phyloP scores from a whole-genome alignment of 2,113 vertebrate species.

The Tautogolabrus adspersus region DNA sequence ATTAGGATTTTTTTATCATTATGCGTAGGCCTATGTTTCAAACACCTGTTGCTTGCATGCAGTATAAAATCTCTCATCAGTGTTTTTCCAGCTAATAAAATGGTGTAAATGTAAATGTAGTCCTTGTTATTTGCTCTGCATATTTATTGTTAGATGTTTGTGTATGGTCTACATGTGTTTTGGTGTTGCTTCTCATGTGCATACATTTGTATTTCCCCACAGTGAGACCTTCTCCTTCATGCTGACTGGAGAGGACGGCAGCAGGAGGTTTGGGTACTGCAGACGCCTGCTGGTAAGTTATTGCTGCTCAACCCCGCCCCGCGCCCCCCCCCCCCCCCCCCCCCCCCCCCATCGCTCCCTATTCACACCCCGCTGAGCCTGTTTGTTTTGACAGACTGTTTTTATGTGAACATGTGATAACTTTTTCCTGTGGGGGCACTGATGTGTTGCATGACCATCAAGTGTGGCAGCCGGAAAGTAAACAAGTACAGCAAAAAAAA shows the following conservation, averaged over 20 bases:
- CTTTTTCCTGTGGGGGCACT: conserved; percentile 52
- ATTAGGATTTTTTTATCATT: too few relatives aligned
- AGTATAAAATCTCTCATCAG: conserved; percentile 4
- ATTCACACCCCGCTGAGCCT: conserved; percentile 49
- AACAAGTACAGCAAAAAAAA: conserved; percentile 25
- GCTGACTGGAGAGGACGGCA: conserved; percentile 98
- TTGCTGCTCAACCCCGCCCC: conserved; percentile 16
- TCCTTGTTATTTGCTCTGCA: background rate
- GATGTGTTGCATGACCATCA: conserved; percentile 32
- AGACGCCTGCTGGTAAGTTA: conserved; percentile 94
- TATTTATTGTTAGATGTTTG: too few relatives aligned
- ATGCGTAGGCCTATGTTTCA: too few relatives aligned
- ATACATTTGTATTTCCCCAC: conserved; percentile 66
- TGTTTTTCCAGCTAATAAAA: conserved; percentile 12
- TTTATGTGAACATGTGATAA: conserved; percentile 47
- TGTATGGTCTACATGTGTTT: background rate
- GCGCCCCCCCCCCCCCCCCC: too few relatives aligned
- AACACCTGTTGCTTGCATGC: background rate
- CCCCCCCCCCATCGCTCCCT: conserved; percentile 25
- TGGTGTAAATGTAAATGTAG: background rate
- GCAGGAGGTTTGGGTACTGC: conserved; percentile 97
- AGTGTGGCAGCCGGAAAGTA: conserved; percentile 51
- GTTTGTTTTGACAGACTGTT: conserved; percentile 65
- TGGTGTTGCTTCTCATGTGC: conserved; percentile 23
- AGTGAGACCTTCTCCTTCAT: conserved; percentile 99